Evolutionary conservation across 2,888 invertebrate species (phyloP), one percentile per base, ranked within the genome.

Genomic region (Nephrotoma appendiculata): DNA sequence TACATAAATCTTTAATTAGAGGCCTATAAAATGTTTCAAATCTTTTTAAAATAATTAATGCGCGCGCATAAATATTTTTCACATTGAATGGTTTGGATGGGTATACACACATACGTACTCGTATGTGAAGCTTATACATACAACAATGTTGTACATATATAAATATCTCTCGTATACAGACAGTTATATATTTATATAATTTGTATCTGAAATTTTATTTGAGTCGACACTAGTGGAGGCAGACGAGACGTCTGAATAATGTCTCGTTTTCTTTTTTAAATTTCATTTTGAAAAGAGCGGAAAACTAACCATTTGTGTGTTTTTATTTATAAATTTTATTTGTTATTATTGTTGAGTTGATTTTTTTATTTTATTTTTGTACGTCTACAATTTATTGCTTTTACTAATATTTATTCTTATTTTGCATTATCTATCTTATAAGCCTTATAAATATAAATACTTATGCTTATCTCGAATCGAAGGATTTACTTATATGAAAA

Each of bases 401-500:
- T 86, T 85, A 41, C 12, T 52, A 86, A 86, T 71, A 71, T 86
- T 71, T 83, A 45, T n/a, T 57, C 15, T 42, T 83, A 9, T 71
- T 31, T 71, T 71, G 9, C 31, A 44, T 11, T 6, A 44, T 44
- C 44, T 44, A 44, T 11, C 84, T 86, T 71, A 31, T 86, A 85
- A 42, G 5, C 86, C 86, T 87, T 84, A 87, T 87, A n/a, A n/a
- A n/a, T n/a, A 87, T 15, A 52, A 15, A 86, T 86, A 0, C n/a
- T 15, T 52, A 52, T 5, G 4, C 52, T 52, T 52, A 15, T 71
- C 88, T 85, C 31, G 71, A 71, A 71, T n/a, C 31, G 7, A 1
- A 71, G 19, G 31, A 71, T 71, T 71, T 31, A 71, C 31, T 88
- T 31, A 19, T 71, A 31, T 71, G 71, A 71, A 19, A 12, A 71